Conservation (phyloP, 2,888 invertebrate species). For the Pandemis corylana region DNA sequence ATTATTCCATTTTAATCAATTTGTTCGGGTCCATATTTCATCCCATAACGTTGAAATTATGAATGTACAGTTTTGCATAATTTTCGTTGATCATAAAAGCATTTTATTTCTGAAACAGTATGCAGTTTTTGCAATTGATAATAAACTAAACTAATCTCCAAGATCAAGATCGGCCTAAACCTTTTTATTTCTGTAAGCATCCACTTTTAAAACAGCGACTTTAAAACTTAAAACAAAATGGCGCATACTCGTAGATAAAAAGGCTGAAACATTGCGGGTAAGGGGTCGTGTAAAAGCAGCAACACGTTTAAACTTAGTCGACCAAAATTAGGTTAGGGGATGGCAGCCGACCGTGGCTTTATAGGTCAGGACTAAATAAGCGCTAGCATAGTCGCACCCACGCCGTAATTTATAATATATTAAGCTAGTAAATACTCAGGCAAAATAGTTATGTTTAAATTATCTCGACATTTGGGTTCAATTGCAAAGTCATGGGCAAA, state of each 20-base stretch:
- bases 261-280: not conserved
- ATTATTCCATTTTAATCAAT: too few relatives aligned
- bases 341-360: constrained; percentile 17
- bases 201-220: not conserved
- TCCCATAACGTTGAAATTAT: too few relatives aligned
- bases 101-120: too few relatives aligned
- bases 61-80: too few relatives aligned
- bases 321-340: constrained; percentile 31
- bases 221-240: not conserved
- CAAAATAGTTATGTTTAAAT: too few relatives aligned
- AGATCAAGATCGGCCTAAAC: too few relatives aligned
- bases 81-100: too few relatives aligned
- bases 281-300: not conserved
- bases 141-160: too few relatives aligned
- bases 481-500: too few relatives aligned
- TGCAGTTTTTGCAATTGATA: too few relatives aligned
- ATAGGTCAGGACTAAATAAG: constrained; percentile 17
- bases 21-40: too few relatives aligned
- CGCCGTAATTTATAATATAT: not conserved
- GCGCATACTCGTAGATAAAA: not conserved
- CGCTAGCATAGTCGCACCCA: constrained; percentile 1
- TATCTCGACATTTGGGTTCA: too few relatives aligned
- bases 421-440: not conserved
- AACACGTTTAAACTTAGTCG: constrained; percentile 27
- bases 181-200: not conserved